A percentile compares a stretch with the other conserved stretches of the same genome.
phyloP scores from a whole-genome alignment of 2,888 invertebrate species.

The Amphipoea lucens region DNA sequence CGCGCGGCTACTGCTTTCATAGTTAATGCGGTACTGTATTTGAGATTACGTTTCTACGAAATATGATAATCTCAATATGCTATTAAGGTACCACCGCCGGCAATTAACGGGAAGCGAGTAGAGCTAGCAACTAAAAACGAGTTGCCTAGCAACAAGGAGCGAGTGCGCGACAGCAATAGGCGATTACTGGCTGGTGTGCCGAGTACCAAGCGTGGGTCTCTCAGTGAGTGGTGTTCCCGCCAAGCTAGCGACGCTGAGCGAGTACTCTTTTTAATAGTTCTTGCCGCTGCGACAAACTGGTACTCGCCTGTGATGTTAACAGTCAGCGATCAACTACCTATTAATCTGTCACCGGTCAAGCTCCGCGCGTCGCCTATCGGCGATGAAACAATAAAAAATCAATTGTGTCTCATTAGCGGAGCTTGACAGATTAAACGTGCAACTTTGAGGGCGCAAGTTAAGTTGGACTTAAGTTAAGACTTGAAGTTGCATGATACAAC shows the following conservation, averaged over 20 bases:
- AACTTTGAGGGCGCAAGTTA: too few relatives aligned
- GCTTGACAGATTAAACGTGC: too few relatives aligned
- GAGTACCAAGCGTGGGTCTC: not conserved
- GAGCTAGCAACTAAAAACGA: not conserved
- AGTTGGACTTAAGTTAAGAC: too few relatives aligned
- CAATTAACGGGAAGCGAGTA: not conserved
- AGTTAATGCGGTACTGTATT: not conserved
- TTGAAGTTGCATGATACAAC: too few relatives aligned
- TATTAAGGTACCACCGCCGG: not conserved
- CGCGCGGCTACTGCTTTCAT: constrained; percentile 5
- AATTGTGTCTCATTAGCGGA: too few relatives aligned
- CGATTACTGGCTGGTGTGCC: not conserved
- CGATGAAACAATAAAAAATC: too few relatives aligned
- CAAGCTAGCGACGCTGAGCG: not conserved
- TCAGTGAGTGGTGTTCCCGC: not conserved
- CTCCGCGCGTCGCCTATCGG: too few relatives aligned
- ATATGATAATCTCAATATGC: not conserved
- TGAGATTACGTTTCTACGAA: not conserved
- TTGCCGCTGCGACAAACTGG: not conserved
- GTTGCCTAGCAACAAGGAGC: not conserved
- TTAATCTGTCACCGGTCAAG: not conserved
- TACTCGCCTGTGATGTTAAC: not conserved
- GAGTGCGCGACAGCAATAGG: not conserved
- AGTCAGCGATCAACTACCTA: not conserved
- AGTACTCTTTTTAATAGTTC: not conserved